Percentiles rank a stretch among this genome's conserved stretches.
Evolutionary conservation across 2,888 invertebrate genomes (phyloP).

Genomic region (Tachystola acroxantha): DNA sequence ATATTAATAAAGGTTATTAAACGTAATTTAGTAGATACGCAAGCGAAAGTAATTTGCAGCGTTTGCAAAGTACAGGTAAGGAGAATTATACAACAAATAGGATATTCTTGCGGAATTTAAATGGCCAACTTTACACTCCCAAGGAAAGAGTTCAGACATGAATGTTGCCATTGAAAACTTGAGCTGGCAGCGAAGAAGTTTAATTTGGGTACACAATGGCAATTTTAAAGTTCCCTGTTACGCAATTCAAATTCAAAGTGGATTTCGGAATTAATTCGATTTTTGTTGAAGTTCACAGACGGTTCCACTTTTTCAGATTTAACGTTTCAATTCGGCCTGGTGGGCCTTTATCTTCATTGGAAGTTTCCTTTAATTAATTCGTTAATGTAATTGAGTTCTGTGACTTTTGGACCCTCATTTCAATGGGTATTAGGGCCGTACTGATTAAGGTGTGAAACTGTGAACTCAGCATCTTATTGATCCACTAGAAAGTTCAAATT

Average conservation of each 20-base stretch:
- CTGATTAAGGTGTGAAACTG: too few relatives aligned
- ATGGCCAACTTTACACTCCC: constrained; percentile 17
- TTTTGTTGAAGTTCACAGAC: constrained; percentile 56
- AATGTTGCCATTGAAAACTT: constrained; percentile 37
- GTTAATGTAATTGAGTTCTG: constrained; percentile 17
- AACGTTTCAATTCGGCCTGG: constrained; percentile 33
- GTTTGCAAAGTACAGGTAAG: too few relatives aligned
- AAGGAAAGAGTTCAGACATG: constrained; percentile 26
- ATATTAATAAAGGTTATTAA: too few relatives aligned
- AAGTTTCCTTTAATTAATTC: constrained; percentile 25
- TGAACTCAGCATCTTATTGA: too few relatives aligned
- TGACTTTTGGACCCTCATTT: constrained; percentile 1
- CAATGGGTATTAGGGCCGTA: not conserved
- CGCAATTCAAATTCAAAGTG: constrained; percentile 56
- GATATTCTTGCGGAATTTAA: constrained; percentile 16
- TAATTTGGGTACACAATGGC: constrained; percentile 58
- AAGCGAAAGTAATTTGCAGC: too few relatives aligned
- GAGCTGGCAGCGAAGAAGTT: constrained; percentile 33
- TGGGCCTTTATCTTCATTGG: constrained; percentile 34
- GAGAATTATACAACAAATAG: constrained; percentile 16
- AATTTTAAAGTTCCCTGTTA: constrained; percentile 56
- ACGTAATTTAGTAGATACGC: too few relatives aligned
- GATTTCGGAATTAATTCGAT: constrained; percentile 60
- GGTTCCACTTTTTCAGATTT: constrained; percentile 40
- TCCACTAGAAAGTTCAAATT: too few relatives aligned